A percentile compares a stretch with the other conserved stretches of the same genome.
phyloP scores from a whole-genome alignment of 1,140 invertebrate species.

The Leptinotarsa lineolata region DNA sequence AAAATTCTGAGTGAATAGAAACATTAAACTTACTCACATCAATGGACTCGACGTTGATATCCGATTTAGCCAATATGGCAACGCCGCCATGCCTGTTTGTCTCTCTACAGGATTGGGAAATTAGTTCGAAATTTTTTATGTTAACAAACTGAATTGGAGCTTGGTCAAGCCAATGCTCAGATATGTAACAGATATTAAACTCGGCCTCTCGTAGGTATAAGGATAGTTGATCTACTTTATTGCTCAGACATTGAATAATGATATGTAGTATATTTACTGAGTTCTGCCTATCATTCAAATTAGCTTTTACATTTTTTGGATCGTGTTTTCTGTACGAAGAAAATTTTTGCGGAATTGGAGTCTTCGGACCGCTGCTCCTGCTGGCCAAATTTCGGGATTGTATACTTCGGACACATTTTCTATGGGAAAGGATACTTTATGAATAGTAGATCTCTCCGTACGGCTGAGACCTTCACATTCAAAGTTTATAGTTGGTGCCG shows the following conservation, averaged over 20 bases:
- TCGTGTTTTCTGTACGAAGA: background rate
- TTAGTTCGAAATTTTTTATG: background rate
- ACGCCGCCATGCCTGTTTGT: conserved; percentile 2
- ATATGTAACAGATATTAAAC: conserved; percentile 9
- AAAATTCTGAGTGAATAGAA: background rate
- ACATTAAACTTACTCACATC: conserved; percentile 4
- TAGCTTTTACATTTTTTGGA: background rate
- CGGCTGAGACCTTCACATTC: background rate
- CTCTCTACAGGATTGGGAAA: conserved; percentile 3
- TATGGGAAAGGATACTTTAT: background rate
- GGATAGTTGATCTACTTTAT: background rate
- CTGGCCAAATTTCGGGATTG: too few species aligned
- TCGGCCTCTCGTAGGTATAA: background rate
- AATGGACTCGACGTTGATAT: background rate
- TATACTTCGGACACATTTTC: too few species aligned
- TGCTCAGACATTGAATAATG: background rate
- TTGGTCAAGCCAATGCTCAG: conserved; percentile 7
- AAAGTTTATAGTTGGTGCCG: background rate
- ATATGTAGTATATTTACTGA: background rate
- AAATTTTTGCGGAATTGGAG: background rate
- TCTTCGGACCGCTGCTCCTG: conserved; percentile 7
- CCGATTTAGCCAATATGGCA: background rate
- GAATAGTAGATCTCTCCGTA: background rate
- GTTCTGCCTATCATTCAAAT: background rate
- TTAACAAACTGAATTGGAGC: background rate